Evolutionary conservation across 2,888 invertebrate genomes (phyloP), one percentile per base, ranked within the genome.

Genomic region (Zhengitettix transpicula): DNA sequence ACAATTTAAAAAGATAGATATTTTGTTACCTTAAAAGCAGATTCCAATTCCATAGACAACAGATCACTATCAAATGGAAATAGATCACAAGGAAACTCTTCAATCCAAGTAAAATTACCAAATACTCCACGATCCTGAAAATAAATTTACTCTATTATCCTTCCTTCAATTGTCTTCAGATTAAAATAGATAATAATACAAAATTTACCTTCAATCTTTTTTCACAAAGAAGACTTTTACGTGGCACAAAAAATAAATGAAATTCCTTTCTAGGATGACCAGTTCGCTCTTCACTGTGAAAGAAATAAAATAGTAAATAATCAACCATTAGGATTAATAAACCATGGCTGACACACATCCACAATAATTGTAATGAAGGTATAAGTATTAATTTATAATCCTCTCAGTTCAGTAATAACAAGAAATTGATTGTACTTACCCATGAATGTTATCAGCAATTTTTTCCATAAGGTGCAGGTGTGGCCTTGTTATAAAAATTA

Each of bases 41-140:
- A 80, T 42, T 85, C 83, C 65, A 90, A 77, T 74, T 97, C 96
- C 84, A 97, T 86, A 0, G 96, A 94, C 67, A 97, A 81, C 11
- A 97, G 79, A 75, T 97, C 97, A 68, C 83, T 85, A 68, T 97
- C 96, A 67, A 96, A 83, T 0, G 95, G 94, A 70, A 91, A 89
- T 53, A 96, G 80, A 67, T 92, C 87, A 72, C 94, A 88, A 61
- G 85, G 81, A 67, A 94, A 87, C 74, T 95, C 93, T 67, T 89
- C 87, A 42, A 90, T 80, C 16, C 84, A 78, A 0, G 81, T 81
- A 58, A 94, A 82, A 67, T 83, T 87, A 2, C 84, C 84, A 65
- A 82, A 80, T 1, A 95, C 90, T 1, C 91, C 89, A 65, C 85
- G 81, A 68, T 89, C 86, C 73, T 87, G 65, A 10, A 69, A 67